Evolutionary conservation across 35 echinoderm and acorn worm genomes (phyloP).

Genomic region (Diadema setosum): DNA sequence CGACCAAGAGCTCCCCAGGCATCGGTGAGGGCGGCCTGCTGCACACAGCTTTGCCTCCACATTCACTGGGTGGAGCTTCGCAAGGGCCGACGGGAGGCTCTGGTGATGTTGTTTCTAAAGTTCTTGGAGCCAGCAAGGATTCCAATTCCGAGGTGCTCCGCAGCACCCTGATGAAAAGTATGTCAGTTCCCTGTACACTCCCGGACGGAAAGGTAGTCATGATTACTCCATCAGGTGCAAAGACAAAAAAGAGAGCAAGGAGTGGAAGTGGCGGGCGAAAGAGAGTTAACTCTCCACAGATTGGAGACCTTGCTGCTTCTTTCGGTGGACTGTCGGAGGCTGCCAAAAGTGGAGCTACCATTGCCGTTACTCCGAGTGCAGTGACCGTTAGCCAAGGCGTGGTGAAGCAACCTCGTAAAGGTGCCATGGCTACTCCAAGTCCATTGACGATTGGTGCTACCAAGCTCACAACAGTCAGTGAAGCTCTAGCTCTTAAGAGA

Average conservation of each 20-base stretch:
- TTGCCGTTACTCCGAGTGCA: background rate
- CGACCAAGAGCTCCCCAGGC: background rate
- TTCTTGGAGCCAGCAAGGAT: background rate
- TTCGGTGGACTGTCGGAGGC: background rate
- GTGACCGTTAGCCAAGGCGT: background rate
- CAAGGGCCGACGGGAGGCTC: background rate
- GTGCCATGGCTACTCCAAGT: background rate
- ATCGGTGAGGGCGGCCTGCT: background rate
- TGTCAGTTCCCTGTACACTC: background rate
- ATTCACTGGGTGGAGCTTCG: background rate
- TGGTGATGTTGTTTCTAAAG: background rate
- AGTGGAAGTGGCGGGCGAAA: background rate
- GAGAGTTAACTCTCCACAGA: background rate
- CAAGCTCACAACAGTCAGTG: conserved; percentile 6
- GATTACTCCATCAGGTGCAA: background rate
- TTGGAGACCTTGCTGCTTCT: background rate
- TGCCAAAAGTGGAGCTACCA: background rate
- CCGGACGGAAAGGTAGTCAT: conserved; percentile 2
- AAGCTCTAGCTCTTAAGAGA: background rate
- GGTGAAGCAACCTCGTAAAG: background rate
- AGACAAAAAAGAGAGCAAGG: background rate
- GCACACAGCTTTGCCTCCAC: background rate
- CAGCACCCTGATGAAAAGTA: background rate
- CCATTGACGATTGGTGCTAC: background rate
- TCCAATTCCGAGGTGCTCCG: background rate